Evolutionary conservation across 1,140 invertebrate genomes (phyloP).

Genomic region (Tribolium castaneum): DNA sequence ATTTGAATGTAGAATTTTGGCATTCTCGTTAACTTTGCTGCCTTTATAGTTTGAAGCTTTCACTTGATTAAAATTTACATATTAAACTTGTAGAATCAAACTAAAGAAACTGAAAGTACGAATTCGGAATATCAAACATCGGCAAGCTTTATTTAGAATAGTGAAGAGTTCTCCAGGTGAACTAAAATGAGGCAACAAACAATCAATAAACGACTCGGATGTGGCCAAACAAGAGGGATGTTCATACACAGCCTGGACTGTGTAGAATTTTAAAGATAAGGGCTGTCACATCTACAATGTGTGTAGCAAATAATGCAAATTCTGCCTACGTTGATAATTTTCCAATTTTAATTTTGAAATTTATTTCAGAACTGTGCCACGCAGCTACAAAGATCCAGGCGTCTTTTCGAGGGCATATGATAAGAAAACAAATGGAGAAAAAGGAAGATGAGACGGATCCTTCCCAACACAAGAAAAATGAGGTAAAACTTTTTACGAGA

Average conservation of each 20-base stretch:
- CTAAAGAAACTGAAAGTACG: not conserved
- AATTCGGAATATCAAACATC: not conserved
- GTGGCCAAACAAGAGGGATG: slow-evolving; percentile 40
- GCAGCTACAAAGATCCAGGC: slow-evolving; percentile 94
- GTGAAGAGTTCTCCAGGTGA: slow-evolving; percentile 26
- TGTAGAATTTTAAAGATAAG: not conserved
- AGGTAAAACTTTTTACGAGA: slow-evolving; percentile 1
- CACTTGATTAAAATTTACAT: not conserved
- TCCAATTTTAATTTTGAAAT: not conserved
- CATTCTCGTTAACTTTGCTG: slow-evolving; percentile 32
- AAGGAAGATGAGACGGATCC: slow-evolving; percentile 64
- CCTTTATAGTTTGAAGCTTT: not conserved
- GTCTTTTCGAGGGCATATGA: slow-evolving; percentile 91
- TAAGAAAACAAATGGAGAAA: slow-evolving; percentile 76
- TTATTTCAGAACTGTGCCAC: slow-evolving; percentile 80
- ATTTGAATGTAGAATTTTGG: not conserved
- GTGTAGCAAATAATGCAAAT: too few relatives aligned
- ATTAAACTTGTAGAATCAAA: not conserved
- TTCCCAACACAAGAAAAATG: slow-evolving; percentile 19
- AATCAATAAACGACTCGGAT: slow-evolving; percentile 42
- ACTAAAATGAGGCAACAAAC: slow-evolving; percentile 13
- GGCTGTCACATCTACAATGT: too few relatives aligned
- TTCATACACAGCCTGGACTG: not conserved
- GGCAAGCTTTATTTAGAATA: not conserved
- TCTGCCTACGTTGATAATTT: not conserved